These are phyloP conservation scores for Bufotes viridis DNA, from an alignment of 2,797 vertebrate genomes.

Conservation along the genomic window DNA sequence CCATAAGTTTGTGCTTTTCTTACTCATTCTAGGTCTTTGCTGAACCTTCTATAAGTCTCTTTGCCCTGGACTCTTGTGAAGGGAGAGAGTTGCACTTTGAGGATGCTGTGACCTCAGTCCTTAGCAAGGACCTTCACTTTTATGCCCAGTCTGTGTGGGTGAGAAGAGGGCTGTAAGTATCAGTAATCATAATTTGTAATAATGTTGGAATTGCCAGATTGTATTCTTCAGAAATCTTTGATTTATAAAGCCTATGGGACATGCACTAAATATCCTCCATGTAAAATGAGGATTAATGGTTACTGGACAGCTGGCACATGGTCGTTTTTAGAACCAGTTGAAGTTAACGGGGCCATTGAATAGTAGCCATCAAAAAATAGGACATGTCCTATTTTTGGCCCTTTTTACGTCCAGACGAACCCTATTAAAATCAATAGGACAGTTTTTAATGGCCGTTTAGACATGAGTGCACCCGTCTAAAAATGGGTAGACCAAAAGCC, in stretches of 20 bases:
- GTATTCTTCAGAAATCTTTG: background rate
- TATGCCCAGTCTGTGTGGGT: slow-evolving; percentile 82
- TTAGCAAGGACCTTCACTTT: slow-evolving; percentile 77
- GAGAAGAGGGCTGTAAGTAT: slow-evolving; percentile 81
- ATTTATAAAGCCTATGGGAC: background rate
- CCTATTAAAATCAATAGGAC: too few species aligned
- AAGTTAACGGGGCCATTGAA: too few species aligned
- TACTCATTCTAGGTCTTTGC: slow-evolving; percentile 77
- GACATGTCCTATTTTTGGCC: too few species aligned
- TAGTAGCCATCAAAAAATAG: too few species aligned
- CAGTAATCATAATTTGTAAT: background rate
- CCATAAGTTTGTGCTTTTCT: background rate
- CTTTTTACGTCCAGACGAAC: too few species aligned
- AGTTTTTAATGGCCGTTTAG: too few species aligned
- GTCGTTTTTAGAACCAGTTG: too few species aligned
- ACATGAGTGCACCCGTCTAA: too few species aligned
- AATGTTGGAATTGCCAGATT: background rate
- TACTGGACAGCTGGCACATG: too few species aligned
- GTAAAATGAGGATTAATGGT: background rate
- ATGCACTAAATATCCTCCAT: background rate
- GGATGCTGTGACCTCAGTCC: slow-evolving; percentile 72
- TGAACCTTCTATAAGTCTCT: slow-evolving; percentile 82
- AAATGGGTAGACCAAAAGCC: too few species aligned
- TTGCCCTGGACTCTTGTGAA: slow-evolving; percentile 80
- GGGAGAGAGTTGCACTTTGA: slow-evolving; percentile 79